A percentile compares a stretch with the other conserved stretches of the same genome.
phyloP scores from a whole-genome alignment of 2,888 invertebrate genomes.

The Melolontha melolontha region DNA sequence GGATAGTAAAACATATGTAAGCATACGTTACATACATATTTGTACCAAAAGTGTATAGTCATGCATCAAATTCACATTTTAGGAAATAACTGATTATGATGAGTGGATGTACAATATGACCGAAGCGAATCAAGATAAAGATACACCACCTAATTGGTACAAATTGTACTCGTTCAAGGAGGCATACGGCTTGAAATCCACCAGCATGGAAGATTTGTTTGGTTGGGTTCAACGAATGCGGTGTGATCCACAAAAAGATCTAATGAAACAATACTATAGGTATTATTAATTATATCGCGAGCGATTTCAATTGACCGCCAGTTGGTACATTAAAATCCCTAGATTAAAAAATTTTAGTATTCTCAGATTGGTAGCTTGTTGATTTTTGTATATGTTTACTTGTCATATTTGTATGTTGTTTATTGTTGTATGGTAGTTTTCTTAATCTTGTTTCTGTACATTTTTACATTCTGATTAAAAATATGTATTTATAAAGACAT shows the following conservation, averaged over 20 bases:
- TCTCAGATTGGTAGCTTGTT: too few relatives aligned
- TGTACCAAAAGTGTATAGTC: not conserved
- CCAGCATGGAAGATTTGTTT: constrained; percentile 72
- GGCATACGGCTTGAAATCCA: constrained; percentile 71
- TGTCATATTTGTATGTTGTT: too few relatives aligned
- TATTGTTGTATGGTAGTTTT: too few relatives aligned
- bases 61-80: not conserved
- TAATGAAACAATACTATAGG: constrained; percentile 64
- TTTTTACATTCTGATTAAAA: too few relatives aligned
- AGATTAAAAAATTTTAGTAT: too few relatives aligned
- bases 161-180: constrained; percentile 81
- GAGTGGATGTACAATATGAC: constrained; percentile 83
- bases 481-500: too few relatives aligned
- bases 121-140: constrained; percentile 73
- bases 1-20: constrained; percentile 55
- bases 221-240: constrained; percentile 72
- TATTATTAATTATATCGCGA: too few relatives aligned
- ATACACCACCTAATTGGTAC: constrained; percentile 76
- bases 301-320: too few relatives aligned
- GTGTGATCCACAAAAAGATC: constrained; percentile 62
- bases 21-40: constrained; percentile 17
- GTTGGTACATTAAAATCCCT: too few relatives aligned
- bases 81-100: constrained; percentile 76
- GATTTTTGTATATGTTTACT: too few relatives aligned
- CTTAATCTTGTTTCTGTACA: too few relatives aligned